Base-by-base conservation (phyloP, 2,797 vertebrate genomes). In the Karalla daura region DNA sequence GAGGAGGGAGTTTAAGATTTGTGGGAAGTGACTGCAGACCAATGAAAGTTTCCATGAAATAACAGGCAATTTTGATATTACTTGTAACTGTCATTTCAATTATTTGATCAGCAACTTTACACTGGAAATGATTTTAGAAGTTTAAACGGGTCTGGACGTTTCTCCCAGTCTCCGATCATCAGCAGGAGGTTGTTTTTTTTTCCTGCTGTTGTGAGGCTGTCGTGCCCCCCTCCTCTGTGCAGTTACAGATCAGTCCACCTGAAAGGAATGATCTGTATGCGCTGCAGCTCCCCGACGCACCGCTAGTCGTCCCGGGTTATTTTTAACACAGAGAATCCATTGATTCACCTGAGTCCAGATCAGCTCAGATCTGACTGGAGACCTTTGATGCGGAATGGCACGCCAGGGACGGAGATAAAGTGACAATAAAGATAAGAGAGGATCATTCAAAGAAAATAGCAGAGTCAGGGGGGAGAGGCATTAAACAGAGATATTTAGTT, bases 241-340 rank as follows among this genome's bases (percentile, higher is more conserved):
- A 52, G 21, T 45, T 58, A 11, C 1, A 44, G 40, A 69, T 17
- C 10, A 33, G 12, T 17, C 53, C 5, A 3, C 17, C 37, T 11
- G 15, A 18, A 46, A 72, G 52, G 67, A 78, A 78, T 67, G 51
- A 78, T 63, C 52, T 63, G 60, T 9, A 54, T 63, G 76, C 1
- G 49, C 52, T 76, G 77, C 78, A 85, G 47, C 85, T 86, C 84
- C 53, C 24, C 5, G 4, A 17, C 13, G 1, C 7, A 6, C 84
- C 86, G 5, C 81, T 81, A 60, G 78, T 64, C 5, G 54, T 51
- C 25, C 44, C 1, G 6, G 36, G 58, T 75, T 84, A 64, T 74
- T 83, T 81, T 74, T 70, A 36, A 83, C 67, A 85, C 85, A 89
- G 80, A 74, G 73, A 65, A 46, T 43, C 55, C 46, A 88, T 86